Base-by-base conservation (phyloP, 2,888 invertebrate genomes). In the Tetranychus truncatus region DNA sequence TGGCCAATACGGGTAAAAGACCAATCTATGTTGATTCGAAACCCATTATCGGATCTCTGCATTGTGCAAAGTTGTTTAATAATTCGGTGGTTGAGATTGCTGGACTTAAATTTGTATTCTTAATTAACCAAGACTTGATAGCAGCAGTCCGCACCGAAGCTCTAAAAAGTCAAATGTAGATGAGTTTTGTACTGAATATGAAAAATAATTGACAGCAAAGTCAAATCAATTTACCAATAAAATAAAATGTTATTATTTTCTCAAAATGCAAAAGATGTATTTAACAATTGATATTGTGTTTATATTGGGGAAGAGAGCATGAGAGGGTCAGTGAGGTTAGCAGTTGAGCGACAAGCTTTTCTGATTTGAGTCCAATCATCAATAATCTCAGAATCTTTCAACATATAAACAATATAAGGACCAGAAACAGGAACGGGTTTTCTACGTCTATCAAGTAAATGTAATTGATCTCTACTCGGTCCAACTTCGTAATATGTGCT, bases 11-110 rank as follows among this genome's bases (percentile, higher is more conserved):
- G 82, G 97, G 96, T 24, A 93, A 94, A 82, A 85, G 95, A 77
- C 91, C 95, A 2, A 89, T 97, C 80, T 95, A 91, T 82, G 91
- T 97, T 6, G 95, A 97, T 82, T 94, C 95, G 1, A 88, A 90
- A 77, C 94, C 95, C 0, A 87, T 97, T 75, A 86, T 93, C 11
- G 72, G 74, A 11, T 88, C 88, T 74, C 94, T 93, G 72, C 91
- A 89, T 83, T 94, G 93, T 74, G 76, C 91, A 76, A 89, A 92
- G 80, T 86, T 97, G 20, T 90, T 89, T 81, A 92, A 96, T 83
- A 95, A 95, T 82, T 91, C 93, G 78, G 91, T 95, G 15, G 90
- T 97, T 75, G 96, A 97, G 90, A 91, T 95, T 80, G 89, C 92
- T 34, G 91, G 92, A 75, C 86, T 95, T 71, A 88, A 92, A 78